phyloP scores from a whole-genome alignment of 2,888 invertebrate species.

The Drosophila nigritarsus region DNA sequence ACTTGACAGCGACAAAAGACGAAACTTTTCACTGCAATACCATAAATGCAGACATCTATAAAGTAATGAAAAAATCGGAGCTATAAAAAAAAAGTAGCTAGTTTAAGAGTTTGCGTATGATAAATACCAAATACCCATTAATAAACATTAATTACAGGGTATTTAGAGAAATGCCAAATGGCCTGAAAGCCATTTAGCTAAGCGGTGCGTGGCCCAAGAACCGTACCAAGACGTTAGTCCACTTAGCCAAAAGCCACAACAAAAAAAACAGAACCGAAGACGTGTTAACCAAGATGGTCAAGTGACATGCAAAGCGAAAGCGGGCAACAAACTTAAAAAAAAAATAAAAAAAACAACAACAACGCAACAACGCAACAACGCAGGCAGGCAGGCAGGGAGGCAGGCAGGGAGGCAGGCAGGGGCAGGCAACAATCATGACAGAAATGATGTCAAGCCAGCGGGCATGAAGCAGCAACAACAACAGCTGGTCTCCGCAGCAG shows the following conservation, averaged over 20 bases:
- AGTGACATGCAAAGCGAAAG: constrained; percentile 71
- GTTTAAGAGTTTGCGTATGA: background rate
- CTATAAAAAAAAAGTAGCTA: background rate
- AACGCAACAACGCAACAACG: background rate
- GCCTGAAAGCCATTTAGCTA: constrained; percentile 28
- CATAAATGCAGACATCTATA: background rate
- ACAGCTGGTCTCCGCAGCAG: constrained; percentile 41
- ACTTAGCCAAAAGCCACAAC: constrained; percentile 29
- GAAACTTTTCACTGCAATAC: background rate
- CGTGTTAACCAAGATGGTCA: constrained; percentile 58
- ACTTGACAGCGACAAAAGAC: background rate
- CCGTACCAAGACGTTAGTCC: constrained; percentile 27
- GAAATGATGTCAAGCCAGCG: constrained; percentile 75
- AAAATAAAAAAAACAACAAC: background rate
- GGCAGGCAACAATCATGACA: constrained; percentile 55
- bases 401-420: background rate
- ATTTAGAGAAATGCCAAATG: constrained; percentile 48
- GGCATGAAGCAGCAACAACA: constrained; percentile 39
- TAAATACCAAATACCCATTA: background rate
- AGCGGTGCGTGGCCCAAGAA: constrained; percentile 45
- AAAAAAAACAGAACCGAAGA: constrained; percentile 33
- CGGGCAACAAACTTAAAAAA: constrained; percentile 42
- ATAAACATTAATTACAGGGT: constrained; percentile 12
- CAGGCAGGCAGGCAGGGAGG: background rate
- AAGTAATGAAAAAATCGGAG: background rate